Conservation (phyloP, 2,797 vertebrate species). For the Gouania willdenowi region DNA sequence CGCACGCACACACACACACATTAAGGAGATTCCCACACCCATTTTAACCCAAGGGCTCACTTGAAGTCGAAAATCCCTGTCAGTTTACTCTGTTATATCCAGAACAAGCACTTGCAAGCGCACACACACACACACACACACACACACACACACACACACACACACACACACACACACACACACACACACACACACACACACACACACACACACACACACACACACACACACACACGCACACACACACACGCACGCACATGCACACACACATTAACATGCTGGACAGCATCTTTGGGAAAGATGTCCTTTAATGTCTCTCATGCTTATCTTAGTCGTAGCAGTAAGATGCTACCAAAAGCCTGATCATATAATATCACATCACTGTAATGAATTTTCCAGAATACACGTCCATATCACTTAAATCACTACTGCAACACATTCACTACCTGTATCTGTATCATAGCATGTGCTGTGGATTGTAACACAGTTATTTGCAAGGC, state of each 20-base stretch:
- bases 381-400: no score
- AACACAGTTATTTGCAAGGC: no score
- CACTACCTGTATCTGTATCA: no score
- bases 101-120: no score
- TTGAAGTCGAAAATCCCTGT: conserved; percentile 33
- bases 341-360: conserved; percentile 18
- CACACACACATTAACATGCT: conserved; percentile 20
- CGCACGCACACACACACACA: background rate
- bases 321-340: conserved; percentile 12
- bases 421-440: no score
- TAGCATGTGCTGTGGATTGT: no score
- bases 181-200: conserved; percentile 12
- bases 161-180: background rate
- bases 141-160: background rate
- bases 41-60: conserved; percentile 27
- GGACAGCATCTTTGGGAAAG: conserved; percentile 6
- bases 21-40: conserved; percentile 24
- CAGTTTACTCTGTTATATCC: conserved; percentile 10
- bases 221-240: conserved; percentile 6
- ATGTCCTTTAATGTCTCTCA: conserved; percentile 8
- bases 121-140: background rate
- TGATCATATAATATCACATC: conserved; percentile 22
- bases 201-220: background rate
- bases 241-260: conserved; percentile 1
- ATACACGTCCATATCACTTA: no score